These are phyloP conservation scores for Polyodon spathula DNA, from an alignment of 2,113 vertebrate species.

Conservation along the genomic window DNA sequence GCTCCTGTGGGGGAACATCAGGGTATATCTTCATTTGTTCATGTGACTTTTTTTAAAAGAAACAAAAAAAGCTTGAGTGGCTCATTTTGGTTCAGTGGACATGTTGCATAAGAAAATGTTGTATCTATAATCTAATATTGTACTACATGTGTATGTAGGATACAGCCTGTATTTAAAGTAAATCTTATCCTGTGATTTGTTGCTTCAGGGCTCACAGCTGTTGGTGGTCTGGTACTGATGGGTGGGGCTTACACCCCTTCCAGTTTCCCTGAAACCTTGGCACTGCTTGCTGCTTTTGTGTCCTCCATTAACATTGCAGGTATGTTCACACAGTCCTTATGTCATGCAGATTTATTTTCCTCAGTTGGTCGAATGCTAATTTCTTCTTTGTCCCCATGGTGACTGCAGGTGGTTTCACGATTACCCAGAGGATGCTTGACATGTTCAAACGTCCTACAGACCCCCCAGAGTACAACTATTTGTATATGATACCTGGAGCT, in stretches of 20 bases:
- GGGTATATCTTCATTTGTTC: too few relatives aligned
- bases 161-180: background rate
- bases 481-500: slow-evolving; percentile 49
- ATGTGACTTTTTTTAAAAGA: too few relatives aligned
- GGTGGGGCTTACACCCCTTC: slow-evolving; percentile 61
- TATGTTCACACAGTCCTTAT: slow-evolving; percentile 27
- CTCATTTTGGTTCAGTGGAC: too few relatives aligned
- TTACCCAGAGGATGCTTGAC: slow-evolving; percentile 58
- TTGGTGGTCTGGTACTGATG: slow-evolving; percentile 66
- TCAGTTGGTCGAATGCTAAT: background rate
- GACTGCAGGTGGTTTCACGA: slow-evolving; percentile 56
- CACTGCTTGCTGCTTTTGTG: slow-evolving; percentile 63
- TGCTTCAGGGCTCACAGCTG: slow-evolving; percentile 56
- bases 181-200: background rate
- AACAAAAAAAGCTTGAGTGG: too few relatives aligned
- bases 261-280: slow-evolving; percentile 49
- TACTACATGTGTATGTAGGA: background rate
- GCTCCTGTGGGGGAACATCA: too few relatives aligned
- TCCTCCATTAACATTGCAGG: slow-evolving; percentile 69
- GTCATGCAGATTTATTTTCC: background rate
- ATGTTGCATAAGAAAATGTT: too few relatives aligned
- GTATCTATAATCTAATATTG: too few relatives aligned
- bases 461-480: slow-evolving; percentile 55
- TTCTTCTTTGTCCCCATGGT: slow-evolving; percentile 6
- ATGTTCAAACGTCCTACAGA: slow-evolving; percentile 63